Percentiles rank a stretch among this genome's conserved stretches.
Evolutionary conservation across 2,113 vertebrate genomes (phyloP).

Genomic region (Sceloporus undulatus): DNA sequence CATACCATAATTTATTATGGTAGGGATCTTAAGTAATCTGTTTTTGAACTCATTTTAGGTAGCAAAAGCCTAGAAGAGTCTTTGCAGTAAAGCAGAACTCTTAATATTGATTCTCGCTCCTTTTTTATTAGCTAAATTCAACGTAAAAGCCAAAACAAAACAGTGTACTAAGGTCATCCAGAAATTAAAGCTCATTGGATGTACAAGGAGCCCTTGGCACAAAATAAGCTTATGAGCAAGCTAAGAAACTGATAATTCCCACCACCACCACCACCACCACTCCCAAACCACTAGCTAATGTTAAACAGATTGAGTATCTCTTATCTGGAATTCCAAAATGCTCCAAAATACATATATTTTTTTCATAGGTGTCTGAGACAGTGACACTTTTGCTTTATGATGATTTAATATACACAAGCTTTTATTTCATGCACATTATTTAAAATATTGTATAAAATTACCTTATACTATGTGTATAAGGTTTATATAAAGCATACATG

Average conservation of each 20-base stretch:
- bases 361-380: too few species aligned
- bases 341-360: too few species aligned
- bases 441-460: too few species aligned
- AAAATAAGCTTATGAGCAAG: background rate
- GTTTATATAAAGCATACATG: too few species aligned
- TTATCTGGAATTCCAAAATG: too few species aligned
- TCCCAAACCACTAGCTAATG: background rate
- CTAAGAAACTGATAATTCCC: background rate
- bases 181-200: background rate
- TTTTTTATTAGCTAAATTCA: constrained; percentile 1
- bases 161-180: background rate
- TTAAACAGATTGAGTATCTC: too few species aligned
- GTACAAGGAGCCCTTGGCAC: background rate
- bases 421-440: too few species aligned
- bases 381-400: too few species aligned
- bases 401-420: too few species aligned
- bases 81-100: background rate
- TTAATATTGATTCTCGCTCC: background rate
- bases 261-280: too few species aligned
- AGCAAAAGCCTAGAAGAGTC: background rate
- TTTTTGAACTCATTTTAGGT: background rate
- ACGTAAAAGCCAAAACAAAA: background rate
- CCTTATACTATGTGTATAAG: too few species aligned
- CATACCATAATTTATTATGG: background rate
- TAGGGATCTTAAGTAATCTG: background rate